These are phyloP conservation scores for Mesoclemmys tuberculata DNA, from an alignment of 2,113 vertebrate species.

Conservation along the genomic window DNA sequence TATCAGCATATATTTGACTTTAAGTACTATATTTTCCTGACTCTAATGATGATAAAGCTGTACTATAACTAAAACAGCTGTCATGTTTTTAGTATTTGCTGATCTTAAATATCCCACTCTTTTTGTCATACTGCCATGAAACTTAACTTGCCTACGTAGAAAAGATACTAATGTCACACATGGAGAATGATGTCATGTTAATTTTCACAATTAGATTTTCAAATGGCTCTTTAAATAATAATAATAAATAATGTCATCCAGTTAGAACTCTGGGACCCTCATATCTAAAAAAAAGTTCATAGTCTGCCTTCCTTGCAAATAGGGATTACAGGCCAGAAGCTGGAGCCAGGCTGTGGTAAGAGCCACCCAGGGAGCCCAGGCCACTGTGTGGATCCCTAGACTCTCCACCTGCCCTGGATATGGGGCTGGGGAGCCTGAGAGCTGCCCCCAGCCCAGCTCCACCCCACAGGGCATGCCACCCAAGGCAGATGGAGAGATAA, in stretches of 20 bases:
- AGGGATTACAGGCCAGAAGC: not conserved
- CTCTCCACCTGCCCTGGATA: too few species aligned
- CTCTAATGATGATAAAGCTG: constrained; percentile 9
- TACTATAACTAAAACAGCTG: not conserved
- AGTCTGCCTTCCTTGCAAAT: not conserved
- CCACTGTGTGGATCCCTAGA: too few species aligned
- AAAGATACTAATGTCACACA: not conserved
- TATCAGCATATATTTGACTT: not conserved
- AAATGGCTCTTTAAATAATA: not conserved
- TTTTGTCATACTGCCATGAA: not conserved
- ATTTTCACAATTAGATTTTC: not conserved
- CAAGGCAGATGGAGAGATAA: too few species aligned
- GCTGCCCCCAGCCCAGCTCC: too few species aligned
- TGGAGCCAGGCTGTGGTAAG: too few species aligned
- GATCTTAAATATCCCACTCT: not conserved
- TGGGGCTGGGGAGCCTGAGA: too few species aligned
- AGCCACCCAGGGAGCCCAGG: too few species aligned
- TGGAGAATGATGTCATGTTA: not conserved
- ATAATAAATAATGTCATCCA: not conserved
- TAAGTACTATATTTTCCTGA: not conserved
- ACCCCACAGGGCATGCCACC: too few species aligned
- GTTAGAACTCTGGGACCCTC: not conserved
- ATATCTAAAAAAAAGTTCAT: not conserved
- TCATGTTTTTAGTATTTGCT: constrained; percentile 10
- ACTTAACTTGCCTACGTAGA: not conserved